These are phyloP conservation scores for Notolepis coatsorum DNA, from an alignment of 2,797 vertebrate genomes.

Conservation along the genomic window DNA sequence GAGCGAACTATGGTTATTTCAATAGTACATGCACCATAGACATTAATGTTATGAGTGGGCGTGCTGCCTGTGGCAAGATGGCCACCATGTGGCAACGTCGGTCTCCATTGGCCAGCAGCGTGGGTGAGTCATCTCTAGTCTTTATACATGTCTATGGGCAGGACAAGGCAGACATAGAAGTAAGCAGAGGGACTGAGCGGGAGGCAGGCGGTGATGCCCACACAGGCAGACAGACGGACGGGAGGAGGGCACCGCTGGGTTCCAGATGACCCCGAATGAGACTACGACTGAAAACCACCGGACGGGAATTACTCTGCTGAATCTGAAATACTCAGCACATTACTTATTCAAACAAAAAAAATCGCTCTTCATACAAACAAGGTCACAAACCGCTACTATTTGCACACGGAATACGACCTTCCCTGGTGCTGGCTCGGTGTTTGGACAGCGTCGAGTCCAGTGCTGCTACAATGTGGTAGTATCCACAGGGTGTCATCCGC, in stretches of 20 bases:
- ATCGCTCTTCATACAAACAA: conserved; percentile 54
- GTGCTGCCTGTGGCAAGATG: too few species aligned
- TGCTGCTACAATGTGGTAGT: background rate
- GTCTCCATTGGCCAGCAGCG: too few species aligned
- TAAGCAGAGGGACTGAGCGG: too few species aligned
- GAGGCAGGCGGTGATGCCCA: too few species aligned
- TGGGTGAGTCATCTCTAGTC: too few species aligned
- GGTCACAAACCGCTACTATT: conserved; percentile 40
- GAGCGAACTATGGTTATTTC: too few species aligned
- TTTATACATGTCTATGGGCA: too few species aligned
- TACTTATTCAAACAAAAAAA: conserved; percentile 58
- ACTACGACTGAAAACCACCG: background rate
- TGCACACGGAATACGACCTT: conserved; percentile 21
- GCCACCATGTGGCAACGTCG: too few species aligned
- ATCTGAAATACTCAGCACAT: conserved; percentile 35
- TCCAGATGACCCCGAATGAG: background rate
- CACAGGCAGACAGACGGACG: background rate
- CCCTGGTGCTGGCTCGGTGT: conserved; percentile 27
- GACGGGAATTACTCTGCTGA: conserved; percentile 11
- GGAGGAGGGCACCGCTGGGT: background rate
- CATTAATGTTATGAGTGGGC: too few species aligned
- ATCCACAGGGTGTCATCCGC: conserved; percentile 17
- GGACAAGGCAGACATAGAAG: too few species aligned
- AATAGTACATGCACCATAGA: too few species aligned
- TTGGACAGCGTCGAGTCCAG: conserved; percentile 29